These are phyloP conservation scores for Bubo bubo DNA, from an alignment of 2,113 vertebrate species.

Conservation along the genomic window DNA sequence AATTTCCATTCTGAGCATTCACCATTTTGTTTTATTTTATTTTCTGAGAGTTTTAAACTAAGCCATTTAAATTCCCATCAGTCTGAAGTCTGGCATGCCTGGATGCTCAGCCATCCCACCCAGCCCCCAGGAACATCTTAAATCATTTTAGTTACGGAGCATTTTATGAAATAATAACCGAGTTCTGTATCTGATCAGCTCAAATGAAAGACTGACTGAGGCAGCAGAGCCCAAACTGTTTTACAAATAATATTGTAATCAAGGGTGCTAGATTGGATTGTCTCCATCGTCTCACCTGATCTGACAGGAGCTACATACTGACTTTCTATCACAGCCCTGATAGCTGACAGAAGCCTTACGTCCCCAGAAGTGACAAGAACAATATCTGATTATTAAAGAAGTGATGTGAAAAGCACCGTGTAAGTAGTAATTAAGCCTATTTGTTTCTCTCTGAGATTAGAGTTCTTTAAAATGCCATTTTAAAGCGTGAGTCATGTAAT, in stretches of 20 bases:
- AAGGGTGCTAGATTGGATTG: background rate
- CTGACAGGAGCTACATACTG: rapidly evolving
- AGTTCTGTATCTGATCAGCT: background rate
- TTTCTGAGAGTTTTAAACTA: slow-evolving; percentile 50
- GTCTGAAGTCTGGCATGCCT: slow-evolving; percentile 56
- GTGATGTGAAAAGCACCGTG: background rate
- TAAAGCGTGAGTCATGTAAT: rapidly evolving
- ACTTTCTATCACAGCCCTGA: background rate
- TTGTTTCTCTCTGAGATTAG: background rate
- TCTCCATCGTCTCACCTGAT: background rate
- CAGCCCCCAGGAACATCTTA: slow-evolving; percentile 61
- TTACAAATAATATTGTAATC: background rate
- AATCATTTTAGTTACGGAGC: slow-evolving; percentile 47
- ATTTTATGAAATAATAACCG: slow-evolving; percentile 5
- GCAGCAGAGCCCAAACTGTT: background rate
- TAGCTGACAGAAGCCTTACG: background rate
- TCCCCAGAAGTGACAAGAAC: background rate
- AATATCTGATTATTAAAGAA: background rate
- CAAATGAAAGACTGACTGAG: background rate
- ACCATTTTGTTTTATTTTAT: slow-evolving; percentile 40
- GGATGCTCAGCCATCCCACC: slow-evolving; percentile 51
- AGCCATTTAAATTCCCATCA: slow-evolving; percentile 66
- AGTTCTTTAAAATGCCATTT: background rate
- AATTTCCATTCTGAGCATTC: slow-evolving; percentile 54
- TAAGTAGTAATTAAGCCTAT: background rate